Conservation (phyloP, 2,113 vertebrate species). For the Oreochromis tanganicae region DNA sequence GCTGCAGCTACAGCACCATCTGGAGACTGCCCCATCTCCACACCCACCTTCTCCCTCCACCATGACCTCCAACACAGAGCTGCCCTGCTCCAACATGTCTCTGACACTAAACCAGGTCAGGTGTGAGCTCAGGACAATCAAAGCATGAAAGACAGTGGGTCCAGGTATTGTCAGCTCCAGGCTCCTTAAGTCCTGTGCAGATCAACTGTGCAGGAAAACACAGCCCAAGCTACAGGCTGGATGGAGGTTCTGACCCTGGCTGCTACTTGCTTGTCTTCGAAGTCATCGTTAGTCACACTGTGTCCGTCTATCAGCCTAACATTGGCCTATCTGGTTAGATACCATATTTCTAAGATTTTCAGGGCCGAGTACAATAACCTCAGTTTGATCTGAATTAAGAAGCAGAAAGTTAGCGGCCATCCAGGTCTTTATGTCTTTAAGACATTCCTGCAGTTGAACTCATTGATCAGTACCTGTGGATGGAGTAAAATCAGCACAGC, state of each 20-base stretch:
- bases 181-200: not conserved
- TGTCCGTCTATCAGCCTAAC: not conserved
- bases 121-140: too few species aligned
- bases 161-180: not conserved
- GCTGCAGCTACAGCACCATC: too few species aligned
- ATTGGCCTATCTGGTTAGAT: fast-evolving
- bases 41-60: not conserved
- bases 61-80: not conserved
- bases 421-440: not conserved
- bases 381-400: not conserved
- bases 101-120: too few species aligned
- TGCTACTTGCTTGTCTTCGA: not conserved
- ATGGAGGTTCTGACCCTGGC: not conserved
- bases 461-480: not conserved
- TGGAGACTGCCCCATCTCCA: not conserved
- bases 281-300: not conserved
- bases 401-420: fast-evolving
- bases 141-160: too few species aligned
- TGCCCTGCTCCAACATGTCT: not conserved
- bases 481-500: not conserved
- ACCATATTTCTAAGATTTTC: not conserved
- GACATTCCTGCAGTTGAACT: not conserved
- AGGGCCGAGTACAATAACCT: not conserved
- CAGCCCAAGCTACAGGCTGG: not conserved
- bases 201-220: not conserved